Evolutionary conservation across 2,113 vertebrate genomes (phyloP), one percentile per base, ranked within the genome.

Genomic region (Salvelinus namaycush): DNA sequence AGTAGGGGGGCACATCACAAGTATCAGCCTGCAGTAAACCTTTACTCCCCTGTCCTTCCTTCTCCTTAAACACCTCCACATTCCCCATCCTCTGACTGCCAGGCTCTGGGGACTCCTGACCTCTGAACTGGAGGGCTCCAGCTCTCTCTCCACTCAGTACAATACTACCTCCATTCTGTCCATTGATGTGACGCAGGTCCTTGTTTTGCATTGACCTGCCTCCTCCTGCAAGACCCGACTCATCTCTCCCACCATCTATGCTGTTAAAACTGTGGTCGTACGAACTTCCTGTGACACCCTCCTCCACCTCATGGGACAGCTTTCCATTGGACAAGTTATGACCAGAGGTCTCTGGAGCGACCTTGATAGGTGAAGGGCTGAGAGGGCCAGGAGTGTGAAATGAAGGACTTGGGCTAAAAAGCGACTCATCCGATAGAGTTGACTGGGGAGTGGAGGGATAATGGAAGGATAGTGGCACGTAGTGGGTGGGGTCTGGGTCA

Each of bases 251-350:
- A 0, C 59, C 72, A 16, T 31, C 22, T 3, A 14, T 18, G 48
- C 80, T 81, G 6, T 73, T 64, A 74, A 85, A 85, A 48, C 78
- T 81, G 62, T 75, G 68, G 73, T 76, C 78, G 34, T 4, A 26
- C 0, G 83, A 81, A 39, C 79, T 69, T 0, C 85, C 81, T 44
- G 0, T 60, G 4, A 22, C 34, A 0, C 79, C 78, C 54, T 87
- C 81, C 70, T 88, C 84, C 0, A 60, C 60, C 20, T 73, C 70
- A n/a, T 18, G 3, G 0, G 70, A 44, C 27, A 62, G 16, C 12
- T 77, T 74, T 44, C 87, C 84, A 16, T 90, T 90, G 13, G 84
- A 71, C 31, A 85, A 11, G 16, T 49, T 6, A 65, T 66, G 76
- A 57, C 76, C 62, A 2, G 62, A 74, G 8, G 79, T 73, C 81